Evolutionary conservation across 2,888 invertebrate genomes (phyloP).

Genomic region (Belgica antarctica): DNA sequence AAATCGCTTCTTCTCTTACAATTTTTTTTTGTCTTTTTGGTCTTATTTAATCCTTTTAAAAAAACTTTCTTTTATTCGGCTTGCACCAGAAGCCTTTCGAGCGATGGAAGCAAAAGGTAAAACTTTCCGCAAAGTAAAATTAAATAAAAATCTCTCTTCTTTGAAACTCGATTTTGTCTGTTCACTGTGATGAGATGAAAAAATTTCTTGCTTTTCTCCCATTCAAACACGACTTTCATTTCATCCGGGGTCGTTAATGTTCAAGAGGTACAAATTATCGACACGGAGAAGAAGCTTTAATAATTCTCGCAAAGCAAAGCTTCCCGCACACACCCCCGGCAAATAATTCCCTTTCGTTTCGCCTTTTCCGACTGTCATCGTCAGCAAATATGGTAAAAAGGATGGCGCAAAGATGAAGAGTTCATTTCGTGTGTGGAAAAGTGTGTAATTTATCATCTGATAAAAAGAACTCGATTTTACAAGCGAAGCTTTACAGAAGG

Average conservation of each 20-base stretch:
- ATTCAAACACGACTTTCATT: background rate
- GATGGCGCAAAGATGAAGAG: background rate
- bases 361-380: slow-evolving; percentile 3
- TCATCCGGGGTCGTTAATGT: background rate
- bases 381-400: slow-evolving; percentile 33
- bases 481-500: background rate
- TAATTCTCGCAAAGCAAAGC: background rate
- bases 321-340: background rate
- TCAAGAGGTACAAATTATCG: slow-evolving; percentile 7
- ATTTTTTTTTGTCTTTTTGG: no score
- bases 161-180: background rate
- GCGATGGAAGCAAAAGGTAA: no score
- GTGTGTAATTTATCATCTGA: slow-evolving; percentile 39
- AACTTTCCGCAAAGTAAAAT: background rate
- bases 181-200: background rate
- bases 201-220: background rate
- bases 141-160: background rate
- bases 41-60: no score
- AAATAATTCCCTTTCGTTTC: background rate
- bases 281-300: background rate
- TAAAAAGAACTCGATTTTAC: slow-evolving; percentile 34
- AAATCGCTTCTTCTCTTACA: no score
- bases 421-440: slow-evolving; percentile 22
- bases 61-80: background rate
- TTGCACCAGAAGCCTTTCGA: no score